Conservation (phyloP, 2,797 vertebrate genomes). For the Leptoclinus maculatus region DNA sequence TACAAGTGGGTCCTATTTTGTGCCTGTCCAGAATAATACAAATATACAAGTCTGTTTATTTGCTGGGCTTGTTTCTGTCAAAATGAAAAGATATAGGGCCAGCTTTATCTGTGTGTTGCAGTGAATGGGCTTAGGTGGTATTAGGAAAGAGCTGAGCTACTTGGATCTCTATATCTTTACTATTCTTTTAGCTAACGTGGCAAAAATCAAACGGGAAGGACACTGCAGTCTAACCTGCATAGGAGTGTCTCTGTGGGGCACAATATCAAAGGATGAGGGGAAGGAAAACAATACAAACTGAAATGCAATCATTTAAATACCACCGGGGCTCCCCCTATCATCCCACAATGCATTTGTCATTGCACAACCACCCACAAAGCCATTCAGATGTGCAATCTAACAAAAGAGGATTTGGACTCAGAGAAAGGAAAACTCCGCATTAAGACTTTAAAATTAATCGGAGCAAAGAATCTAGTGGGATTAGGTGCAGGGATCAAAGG, state of each 20-base stretch:
- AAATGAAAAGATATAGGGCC: slow-evolving; percentile 69
- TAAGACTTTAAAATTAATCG: slow-evolving; percentile 82
- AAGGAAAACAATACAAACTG: slow-evolving; percentile 25
- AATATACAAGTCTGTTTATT: slow-evolving; percentile 79
- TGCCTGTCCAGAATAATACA: slow-evolving; percentile 82
- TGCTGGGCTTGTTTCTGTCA: slow-evolving; percentile 73
- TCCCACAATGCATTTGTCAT: slow-evolving; percentile 51
- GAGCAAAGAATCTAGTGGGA: slow-evolving; percentile 75
- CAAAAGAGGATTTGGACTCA: slow-evolving; percentile 79
- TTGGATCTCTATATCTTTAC: slow-evolving; percentile 62
- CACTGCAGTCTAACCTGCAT: slow-evolving; percentile 47
- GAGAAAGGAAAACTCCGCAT: slow-evolving; percentile 63
- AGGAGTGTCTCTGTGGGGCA: slow-evolving; percentile 29
- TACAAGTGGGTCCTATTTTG: slow-evolving; percentile 72
- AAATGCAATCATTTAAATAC: slow-evolving; percentile 69
- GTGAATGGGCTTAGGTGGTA: slow-evolving; percentile 75
- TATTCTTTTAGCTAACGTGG: slow-evolving; percentile 68
- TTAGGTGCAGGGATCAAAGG: slow-evolving; percentile 80
- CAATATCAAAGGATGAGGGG: slow-evolving; percentile 52
- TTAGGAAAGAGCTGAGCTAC: slow-evolving; percentile 66
- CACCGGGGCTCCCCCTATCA: slow-evolving; percentile 24
- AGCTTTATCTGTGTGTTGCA: slow-evolving; percentile 61
- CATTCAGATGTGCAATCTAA: slow-evolving; percentile 75
- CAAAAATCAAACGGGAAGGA: slow-evolving; percentile 58
- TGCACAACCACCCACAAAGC: slow-evolving; percentile 65